A percentile compares a stretch with the other conserved stretches of the same genome.
These are phyloP conservation scores for Drosophila ustulata DNA, from an alignment of 2,888 invertebrate species.

Conservation along the genomic window DNA sequence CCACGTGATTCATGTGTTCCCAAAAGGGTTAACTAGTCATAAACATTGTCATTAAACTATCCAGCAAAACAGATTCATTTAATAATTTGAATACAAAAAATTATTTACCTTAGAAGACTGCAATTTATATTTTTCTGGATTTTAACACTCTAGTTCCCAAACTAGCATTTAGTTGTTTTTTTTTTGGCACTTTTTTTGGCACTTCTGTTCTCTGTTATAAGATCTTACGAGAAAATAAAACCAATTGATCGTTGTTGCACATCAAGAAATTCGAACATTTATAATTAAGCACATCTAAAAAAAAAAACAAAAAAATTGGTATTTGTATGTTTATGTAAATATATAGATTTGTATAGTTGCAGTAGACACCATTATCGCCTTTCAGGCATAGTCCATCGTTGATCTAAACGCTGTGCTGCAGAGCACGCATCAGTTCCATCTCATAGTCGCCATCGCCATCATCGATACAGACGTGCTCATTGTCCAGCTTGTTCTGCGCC, in stretches of 20 bases:
- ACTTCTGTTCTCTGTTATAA: no score
- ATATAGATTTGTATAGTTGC: constrained; percentile 44
- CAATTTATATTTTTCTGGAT: no score
- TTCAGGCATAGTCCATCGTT: constrained; percentile 6
- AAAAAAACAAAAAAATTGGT: constrained; percentile 48
- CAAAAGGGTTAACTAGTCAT: no score
- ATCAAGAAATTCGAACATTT: constrained; percentile 64
- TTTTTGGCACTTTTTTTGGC: no score
- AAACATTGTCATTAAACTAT: no score
- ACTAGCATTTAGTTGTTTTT: no score
- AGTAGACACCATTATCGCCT: constrained; percentile 48
- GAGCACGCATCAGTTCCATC: constrained; percentile 47
- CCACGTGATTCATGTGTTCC: no score
- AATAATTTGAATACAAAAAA: no score
- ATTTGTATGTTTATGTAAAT: constrained; percentile 35
- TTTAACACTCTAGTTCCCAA: no score
- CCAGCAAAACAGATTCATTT: no score
- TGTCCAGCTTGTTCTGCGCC: constrained; percentile 64
- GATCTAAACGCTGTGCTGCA: constrained; percentile 43
- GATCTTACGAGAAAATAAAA: background rate
- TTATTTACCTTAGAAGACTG: no score
- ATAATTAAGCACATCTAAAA: constrained; percentile 63
- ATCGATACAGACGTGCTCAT: constrained; percentile 3
- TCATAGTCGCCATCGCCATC: constrained; percentile 56
- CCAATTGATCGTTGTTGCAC: constrained; percentile 23